Conservation (phyloP, 2,888 invertebrate genomes). For the Phlogophora meticulosa region DNA sequence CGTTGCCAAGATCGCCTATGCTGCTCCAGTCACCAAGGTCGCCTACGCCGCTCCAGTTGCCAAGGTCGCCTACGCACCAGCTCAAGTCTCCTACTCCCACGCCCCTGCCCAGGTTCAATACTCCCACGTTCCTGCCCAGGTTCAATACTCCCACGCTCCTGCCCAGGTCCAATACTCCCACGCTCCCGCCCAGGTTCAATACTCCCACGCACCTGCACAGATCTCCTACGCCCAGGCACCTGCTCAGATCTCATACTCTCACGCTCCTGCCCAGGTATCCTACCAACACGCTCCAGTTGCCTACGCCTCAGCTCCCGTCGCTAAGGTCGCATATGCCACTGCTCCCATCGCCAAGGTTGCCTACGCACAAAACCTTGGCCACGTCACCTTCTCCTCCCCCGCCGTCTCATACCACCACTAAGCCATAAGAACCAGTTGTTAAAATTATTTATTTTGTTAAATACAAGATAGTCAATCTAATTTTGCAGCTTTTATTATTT, state of each 20-base stretch:
- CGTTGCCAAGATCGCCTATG: slow-evolving; percentile 63
- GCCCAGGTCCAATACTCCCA: slow-evolving; percentile 67
- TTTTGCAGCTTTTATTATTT: slow-evolving; percentile 75
- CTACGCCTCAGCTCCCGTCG: slow-evolving; percentile 72
- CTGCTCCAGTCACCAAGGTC: slow-evolving; percentile 68
- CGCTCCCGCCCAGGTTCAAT: slow-evolving; percentile 74
- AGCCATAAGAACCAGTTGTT: slow-evolving; percentile 67
- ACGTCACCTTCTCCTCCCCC: slow-evolving; percentile 83
- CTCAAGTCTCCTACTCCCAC: slow-evolving; percentile 13
- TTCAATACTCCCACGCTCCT: slow-evolving; percentile 65
- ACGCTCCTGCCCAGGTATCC: slow-evolving; percentile 65
- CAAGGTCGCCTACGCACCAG: slow-evolving; percentile 60
- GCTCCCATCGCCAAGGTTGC: slow-evolving; percentile 68
- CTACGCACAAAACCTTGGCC: slow-evolving; percentile 72
- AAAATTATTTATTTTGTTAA: slow-evolving; percentile 82
- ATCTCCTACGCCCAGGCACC: slow-evolving; percentile 74
- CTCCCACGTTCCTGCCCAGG: slow-evolving; percentile 64
- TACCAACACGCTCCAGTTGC: slow-evolving; percentile 72
- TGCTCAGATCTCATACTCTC: slow-evolving; percentile 63
- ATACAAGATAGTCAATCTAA: slow-evolving; percentile 74
- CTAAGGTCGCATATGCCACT: slow-evolving; percentile 71
- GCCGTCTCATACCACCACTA: slow-evolving; percentile 85
- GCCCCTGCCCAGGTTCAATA: slow-evolving; percentile 67
- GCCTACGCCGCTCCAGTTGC: slow-evolving; percentile 77
- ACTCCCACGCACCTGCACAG: slow-evolving; percentile 76